Evolutionary conservation across 1,140 invertebrate species (phyloP).

Genomic region (Branchinecta lynchi): DNA sequence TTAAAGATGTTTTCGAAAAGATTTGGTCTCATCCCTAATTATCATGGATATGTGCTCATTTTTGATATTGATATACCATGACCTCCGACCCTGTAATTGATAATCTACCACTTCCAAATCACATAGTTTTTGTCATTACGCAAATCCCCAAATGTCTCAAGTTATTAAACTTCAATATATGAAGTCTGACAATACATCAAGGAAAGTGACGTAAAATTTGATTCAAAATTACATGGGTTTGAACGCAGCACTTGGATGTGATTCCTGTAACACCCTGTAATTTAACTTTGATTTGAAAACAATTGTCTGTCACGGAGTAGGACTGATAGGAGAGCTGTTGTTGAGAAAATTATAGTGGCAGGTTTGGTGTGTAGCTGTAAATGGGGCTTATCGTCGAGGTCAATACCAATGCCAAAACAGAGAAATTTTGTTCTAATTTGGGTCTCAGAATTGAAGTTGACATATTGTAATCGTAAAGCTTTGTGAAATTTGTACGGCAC

Average conservation of each 20-base stretch:
- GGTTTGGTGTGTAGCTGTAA: neutral
- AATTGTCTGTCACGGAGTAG: neutral
- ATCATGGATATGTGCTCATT: too few species aligned
- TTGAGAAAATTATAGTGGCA: neutral
- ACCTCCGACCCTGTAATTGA: too few species aligned
- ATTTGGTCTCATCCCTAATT: too few species aligned
- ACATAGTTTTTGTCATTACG: too few species aligned
- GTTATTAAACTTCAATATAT: neutral
- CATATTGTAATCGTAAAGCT: too few species aligned
- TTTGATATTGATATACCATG: too few species aligned
- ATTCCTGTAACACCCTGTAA: constrained; percentile 7
- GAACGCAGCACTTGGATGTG: neutral
- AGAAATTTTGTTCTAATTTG: too few species aligned
- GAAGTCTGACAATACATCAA: constrained; percentile 4
- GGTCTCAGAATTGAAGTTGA: too few species aligned
- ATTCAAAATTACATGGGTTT: constrained; percentile 1
- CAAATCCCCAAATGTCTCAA: too few species aligned
- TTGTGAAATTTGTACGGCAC: too few species aligned
- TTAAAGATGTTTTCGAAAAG: too few species aligned
- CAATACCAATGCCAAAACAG: neutral
- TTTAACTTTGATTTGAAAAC: constrained; percentile 10
- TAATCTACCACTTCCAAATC: too few species aligned
- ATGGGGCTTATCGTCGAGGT: neutral
- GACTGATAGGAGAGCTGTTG: neutral
- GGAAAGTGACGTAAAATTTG: neutral